Evolutionary conservation across 2,888 invertebrate genomes (phyloP), one percentile per base, ranked within the genome.

Genomic region (Agrilus cyanescens): DNA sequence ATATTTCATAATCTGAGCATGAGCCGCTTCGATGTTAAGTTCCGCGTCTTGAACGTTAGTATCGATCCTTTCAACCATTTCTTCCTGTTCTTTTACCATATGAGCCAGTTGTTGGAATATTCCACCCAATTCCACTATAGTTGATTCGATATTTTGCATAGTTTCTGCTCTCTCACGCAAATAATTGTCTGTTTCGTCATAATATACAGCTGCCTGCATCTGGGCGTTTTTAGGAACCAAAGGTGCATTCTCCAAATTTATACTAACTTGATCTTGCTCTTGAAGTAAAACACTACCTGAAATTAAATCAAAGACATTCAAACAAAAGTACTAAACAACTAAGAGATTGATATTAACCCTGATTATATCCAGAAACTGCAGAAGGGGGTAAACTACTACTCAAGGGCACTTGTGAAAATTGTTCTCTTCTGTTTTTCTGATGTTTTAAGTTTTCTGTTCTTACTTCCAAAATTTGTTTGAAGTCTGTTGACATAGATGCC

Each of bases 1-100:
- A 71, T 98, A 98, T 68, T 90, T 95, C 56, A 98, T 74, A 54
- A 99, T 89, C 73, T 98, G 95, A 46, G 86, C 76, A 62, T 99
- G 98, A 3, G 97, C 98, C 38, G 94, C 93, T 69, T 96, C 96
- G 36, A 99, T 93, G 70, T 98, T 97, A 62, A 97, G 66, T 64
- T 89, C 87, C 1, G 97, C 84, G 63, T 95, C 91, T 63, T 93
- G 88, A 43, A 98, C 85, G 68, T 98, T 97, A 10, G 89, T 80
- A 71, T 98, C 98, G 66, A 98, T 98, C 62, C 98, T 80, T 58
- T 91, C 90, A 4, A 96, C 93, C 70, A 94, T 89, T 73, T 99
- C 98, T 64, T 97, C 98, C 66, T 96, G 95, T 63, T 96, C 94
- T 61, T 94, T 90, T 3, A 99, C 96, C 93, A 99, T 95, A 59